A percentile compares a stretch with the other conserved stretches of the same genome.
Conservation (phyloP, 2,797 vertebrate species). For the Huso huso region DNA sequence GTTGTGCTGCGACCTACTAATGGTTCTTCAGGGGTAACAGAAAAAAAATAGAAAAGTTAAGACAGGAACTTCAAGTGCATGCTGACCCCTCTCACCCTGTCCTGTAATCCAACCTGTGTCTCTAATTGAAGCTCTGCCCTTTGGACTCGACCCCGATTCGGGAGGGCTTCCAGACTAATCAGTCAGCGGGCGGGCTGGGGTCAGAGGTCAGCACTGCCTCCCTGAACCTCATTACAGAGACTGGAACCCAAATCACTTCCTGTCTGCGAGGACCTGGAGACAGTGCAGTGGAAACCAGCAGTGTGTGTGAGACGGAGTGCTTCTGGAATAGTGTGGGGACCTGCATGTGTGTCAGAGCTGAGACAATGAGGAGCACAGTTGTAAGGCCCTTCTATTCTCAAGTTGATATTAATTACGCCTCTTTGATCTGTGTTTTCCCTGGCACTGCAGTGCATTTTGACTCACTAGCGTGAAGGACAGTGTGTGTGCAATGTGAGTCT, state of each 20-base stretch:
- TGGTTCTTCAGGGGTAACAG: neutral
- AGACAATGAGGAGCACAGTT: no score
- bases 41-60: neutral
- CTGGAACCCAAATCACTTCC: neutral
- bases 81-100: neutral
- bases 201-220: conserved; percentile 2
- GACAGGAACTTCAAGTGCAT: neutral
- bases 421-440: no score
- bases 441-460: no score
- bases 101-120: neutral
- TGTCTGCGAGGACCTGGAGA: no score
- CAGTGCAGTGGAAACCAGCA: no score
- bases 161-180: conserved; percentile 6
- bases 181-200: neutral
- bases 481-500: no score
- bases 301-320: no score
- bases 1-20: neutral
- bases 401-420: no score
- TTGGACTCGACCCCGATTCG: conserved; percentile 2
- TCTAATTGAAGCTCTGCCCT: neutral
- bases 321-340: no score
- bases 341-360: no score
- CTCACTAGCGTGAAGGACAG: no score
- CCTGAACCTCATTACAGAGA: conserved; percentile 1
- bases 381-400: no score